phyloP scores from a whole-genome alignment of 92 coral and sea anemone genomes.

The Paramuricea clavata region DNA sequence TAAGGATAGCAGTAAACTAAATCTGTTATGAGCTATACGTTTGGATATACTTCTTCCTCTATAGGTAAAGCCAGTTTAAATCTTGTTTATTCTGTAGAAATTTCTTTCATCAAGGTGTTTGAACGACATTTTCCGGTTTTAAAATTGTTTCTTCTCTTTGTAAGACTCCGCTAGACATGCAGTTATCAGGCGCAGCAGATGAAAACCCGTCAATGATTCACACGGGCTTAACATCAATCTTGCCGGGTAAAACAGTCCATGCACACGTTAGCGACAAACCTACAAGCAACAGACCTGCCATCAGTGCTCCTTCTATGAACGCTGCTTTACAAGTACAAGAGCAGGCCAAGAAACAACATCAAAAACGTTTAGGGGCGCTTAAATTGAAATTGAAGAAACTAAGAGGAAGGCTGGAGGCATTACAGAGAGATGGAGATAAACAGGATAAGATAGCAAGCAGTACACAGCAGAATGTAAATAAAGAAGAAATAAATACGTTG shows the following conservation, averaged over 20 bases:
- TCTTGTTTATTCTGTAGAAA: too few relatives aligned
- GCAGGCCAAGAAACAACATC: constrained; percentile 84
- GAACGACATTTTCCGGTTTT: too few relatives aligned
- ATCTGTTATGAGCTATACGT: too few relatives aligned
- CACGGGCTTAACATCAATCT: constrained; percentile 27
- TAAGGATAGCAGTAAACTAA: neutral
- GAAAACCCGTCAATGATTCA: neutral
- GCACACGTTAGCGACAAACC: constrained; percentile 99
- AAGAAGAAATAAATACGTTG: constrained; percentile 31
- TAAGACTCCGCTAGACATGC: constrained; percentile 7
- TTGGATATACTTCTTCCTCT: too few relatives aligned
- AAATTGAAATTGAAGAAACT: constrained; percentile 82
- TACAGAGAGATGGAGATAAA: constrained; percentile 18
- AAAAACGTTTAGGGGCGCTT: constrained; percentile 72
- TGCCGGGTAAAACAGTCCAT: constrained; percentile 94
- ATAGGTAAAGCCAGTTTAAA: too few relatives aligned
- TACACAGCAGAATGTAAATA: constrained; percentile 39
- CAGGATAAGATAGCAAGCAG: constrained; percentile 3
- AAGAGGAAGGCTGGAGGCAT: constrained; percentile 45
- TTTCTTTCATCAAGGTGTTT: too few relatives aligned
- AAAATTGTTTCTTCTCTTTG: constrained; percentile 3
- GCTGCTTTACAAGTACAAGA: constrained; percentile 80
- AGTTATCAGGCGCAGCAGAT: constrained; percentile 23
- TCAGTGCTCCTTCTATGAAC: constrained; percentile 67
- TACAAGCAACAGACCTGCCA: constrained; percentile 31